Evolutionary conservation across 2,888 invertebrate genomes (phyloP).

Genomic region (Nebria brevicollis): DNA sequence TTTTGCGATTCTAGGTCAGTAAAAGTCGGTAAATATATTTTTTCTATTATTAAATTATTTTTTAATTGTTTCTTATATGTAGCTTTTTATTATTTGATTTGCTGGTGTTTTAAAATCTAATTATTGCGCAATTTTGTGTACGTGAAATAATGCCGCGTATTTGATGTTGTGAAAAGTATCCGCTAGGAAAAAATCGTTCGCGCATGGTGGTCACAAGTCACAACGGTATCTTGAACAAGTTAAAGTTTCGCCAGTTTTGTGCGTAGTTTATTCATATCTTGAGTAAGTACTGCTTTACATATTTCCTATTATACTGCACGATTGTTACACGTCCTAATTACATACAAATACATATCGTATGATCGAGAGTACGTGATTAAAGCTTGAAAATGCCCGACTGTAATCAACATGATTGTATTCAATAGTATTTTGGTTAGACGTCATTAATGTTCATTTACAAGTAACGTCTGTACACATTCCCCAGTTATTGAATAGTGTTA

Average conservation of each 20-base stretch:
- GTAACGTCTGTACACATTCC: neutral
- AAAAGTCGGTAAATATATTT: too few relatives aligned
- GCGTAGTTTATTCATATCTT: neutral
- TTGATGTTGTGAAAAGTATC: slow-evolving; percentile 10
- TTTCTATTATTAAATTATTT: too few relatives aligned
- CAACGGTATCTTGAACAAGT: neutral
- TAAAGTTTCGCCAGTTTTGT: neutral
- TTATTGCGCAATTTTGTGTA: neutral
- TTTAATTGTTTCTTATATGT: too few relatives aligned
- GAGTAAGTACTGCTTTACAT: neutral
- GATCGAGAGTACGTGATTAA: neutral
- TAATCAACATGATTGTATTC: neutral
- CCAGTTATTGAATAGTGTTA: neutral
- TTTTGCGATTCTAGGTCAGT: too few relatives aligned
- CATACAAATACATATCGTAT: neutral
- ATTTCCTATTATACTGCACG: neutral
- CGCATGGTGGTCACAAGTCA: slow-evolving; percentile 12
- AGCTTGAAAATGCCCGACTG: neutral
- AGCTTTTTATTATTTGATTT: neutral
- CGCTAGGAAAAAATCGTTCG: slow-evolving; percentile 13
- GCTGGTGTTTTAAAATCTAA: neutral
- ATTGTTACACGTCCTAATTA: neutral
- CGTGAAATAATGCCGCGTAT: slow-evolving; percentile 5
- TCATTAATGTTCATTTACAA: neutral
- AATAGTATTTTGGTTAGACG: neutral